These are phyloP conservation scores for Drosophila micromelanica DNA, from an alignment of 1,140 invertebrate species.

Conservation along the genomic window DNA sequence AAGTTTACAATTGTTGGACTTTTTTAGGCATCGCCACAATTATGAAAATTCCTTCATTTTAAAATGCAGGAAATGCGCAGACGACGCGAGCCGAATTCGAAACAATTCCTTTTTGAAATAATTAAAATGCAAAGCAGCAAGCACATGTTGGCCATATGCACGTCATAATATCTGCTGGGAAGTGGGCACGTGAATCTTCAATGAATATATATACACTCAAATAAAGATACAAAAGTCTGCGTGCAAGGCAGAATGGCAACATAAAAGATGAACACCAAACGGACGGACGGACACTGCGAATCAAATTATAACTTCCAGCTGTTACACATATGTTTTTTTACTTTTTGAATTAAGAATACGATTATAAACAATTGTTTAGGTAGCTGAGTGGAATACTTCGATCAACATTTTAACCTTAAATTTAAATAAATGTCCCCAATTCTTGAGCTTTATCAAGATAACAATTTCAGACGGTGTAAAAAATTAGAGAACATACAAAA, in stretches of 20 bases:
- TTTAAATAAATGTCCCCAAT: no score
- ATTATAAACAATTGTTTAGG: conserved; percentile 2
- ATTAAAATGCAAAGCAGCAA: conserved; percentile 34
- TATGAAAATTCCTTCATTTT: conserved; percentile 24
- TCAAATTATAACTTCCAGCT: conserved; percentile 57
- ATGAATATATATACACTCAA: conserved; percentile 1
- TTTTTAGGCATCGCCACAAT: conserved; percentile 6
- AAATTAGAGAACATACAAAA: no score
- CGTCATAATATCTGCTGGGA: background rate
- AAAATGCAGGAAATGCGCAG: conserved; percentile 35
- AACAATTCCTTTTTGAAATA: conserved; percentile 36
- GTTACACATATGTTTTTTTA: conserved; percentile 33
- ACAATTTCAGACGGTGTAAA: no score
- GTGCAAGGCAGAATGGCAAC: background rate
- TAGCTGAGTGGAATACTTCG: no score
- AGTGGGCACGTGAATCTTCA: conserved; percentile 3
- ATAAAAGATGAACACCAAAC: conserved; percentile 4
- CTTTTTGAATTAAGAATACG: conserved; percentile 10
- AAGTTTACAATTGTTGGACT: conserved; percentile 37
- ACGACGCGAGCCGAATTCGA: conserved; percentile 31
- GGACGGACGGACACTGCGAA: background rate
- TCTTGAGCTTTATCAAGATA: no score
- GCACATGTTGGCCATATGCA: conserved; percentile 46
- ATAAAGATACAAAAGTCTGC: background rate
- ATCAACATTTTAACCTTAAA: no score